Conservation (phyloP, 1,140 invertebrate species). For the Copidosoma floridanum region DNA sequence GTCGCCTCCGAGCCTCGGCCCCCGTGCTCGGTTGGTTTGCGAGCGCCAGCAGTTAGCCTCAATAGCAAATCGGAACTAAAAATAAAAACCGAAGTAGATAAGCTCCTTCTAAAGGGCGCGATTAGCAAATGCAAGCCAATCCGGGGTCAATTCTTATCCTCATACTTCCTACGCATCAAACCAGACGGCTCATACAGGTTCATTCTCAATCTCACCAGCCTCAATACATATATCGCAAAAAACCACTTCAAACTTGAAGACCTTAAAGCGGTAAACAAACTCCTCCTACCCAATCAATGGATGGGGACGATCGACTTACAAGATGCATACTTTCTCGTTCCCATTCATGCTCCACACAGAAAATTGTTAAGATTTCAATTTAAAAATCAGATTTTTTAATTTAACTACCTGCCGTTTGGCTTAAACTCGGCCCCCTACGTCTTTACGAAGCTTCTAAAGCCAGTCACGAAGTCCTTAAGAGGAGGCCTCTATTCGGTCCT, state of each 20-base stretch:
- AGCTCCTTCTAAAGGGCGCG: no score
- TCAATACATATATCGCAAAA: constrained; percentile 17
- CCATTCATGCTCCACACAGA: not conserved
- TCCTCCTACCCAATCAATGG: constrained; percentile 17
- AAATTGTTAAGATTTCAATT: constrained; percentile 24
- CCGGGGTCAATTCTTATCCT: constrained; percentile 18
- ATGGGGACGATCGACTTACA: constrained; percentile 17
- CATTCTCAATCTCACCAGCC: constrained; percentile 20
- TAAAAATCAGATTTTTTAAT: constrained; percentile 9
- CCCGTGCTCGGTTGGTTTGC: no score
- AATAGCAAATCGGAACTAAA: no score
- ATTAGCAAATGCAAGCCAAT: constrained; percentile 5
- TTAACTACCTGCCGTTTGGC: constrained; percentile 19
- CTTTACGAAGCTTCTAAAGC: constrained; percentile 27
- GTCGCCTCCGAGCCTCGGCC: no score
- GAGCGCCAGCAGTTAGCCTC: no score
- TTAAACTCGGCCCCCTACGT: constrained; percentile 4
- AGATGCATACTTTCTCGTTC: constrained; percentile 18
- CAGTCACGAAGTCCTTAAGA: constrained; percentile 5
- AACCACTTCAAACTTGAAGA: constrained; percentile 28
- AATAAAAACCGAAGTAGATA: no score
- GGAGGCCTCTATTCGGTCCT: not conserved
- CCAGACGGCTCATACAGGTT: constrained; percentile 12
- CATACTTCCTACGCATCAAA: constrained; percentile 18
- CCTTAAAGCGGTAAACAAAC: constrained; percentile 14